Evolutionary conservation across 2,113 vertebrate genomes (phyloP), one percentile per base, ranked within the genome.

Genomic region (Gadus chalcogrammus): DNA sequence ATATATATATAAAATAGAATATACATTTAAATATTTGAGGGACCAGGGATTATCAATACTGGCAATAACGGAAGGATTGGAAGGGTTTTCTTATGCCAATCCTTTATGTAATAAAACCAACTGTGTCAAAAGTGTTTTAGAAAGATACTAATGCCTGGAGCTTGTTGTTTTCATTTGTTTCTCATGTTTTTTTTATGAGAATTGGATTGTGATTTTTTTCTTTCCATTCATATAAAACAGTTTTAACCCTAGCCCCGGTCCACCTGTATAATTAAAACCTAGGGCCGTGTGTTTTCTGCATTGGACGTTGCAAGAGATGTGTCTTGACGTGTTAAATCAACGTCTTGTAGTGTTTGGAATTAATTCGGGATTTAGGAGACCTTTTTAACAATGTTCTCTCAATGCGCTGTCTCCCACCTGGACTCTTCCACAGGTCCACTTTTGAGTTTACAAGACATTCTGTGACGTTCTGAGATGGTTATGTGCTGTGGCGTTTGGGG

Each of bases 1-100:
- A 24, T 24, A 24, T 24, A 24, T 61, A 13, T 60, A 53, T n/a
- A n/a, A 18, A 42, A 42, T 42, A 42, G 38, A 42, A 48, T 48
- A 48, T 48, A 62, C 62, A 58, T 52, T n/a, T 52, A 64, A 48
- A 70, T 74, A 72, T 85, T 62, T 78, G 35, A 84, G 72, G 86
- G 82, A 87, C 80, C 70, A 78, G 62, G 42, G 65, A 38, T 61
- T 16, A 65, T 65, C 64, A 68, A 68, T 69, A 65, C 76, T 73
- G 73, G 80, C 79, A 88, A 88, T 88, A 88, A 87, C 77, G 55
- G 68, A 73, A 68, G 68, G 68, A 75, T 73, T 68, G 62, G 3
- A 73, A 5, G 68, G 38, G 28, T 74, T 59, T 28, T 73, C 66
- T 73, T 27, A 48, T 73, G 67, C 35, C 52, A 61, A 68, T 75